phyloP scores from a whole-genome alignment of 2,113 vertebrate genomes.

The Cebidichthys violaceus region DNA sequence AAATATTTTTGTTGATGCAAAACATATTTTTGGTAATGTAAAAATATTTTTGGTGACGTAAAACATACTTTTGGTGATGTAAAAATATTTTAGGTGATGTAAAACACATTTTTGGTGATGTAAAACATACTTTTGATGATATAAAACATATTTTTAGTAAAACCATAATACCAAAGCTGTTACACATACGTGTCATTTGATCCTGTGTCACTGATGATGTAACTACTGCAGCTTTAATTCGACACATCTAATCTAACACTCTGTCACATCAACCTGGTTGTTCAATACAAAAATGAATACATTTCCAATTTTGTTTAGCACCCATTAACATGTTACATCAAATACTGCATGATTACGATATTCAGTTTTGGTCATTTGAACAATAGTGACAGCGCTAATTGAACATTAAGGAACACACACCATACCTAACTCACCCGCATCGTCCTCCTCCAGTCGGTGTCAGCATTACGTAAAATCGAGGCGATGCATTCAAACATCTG shows the following conservation, averaged over 20 bases:
- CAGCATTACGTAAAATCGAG: slow-evolving; percentile 21
- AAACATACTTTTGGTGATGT: too few species aligned
- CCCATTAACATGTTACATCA: background rate
- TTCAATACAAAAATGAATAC: background rate
- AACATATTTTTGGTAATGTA: too few species aligned
- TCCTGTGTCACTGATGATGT: too few species aligned
- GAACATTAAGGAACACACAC: background rate
- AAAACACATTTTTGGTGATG: too few species aligned
- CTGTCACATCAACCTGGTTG: background rate
- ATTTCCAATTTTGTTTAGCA: background rate
- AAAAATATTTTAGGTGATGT: too few species aligned
- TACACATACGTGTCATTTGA: background rate
- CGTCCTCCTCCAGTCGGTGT: background rate
- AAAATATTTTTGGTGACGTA: too few species aligned
- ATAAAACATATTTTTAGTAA: too few species aligned
- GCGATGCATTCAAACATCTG: slow-evolving; percentile 47
- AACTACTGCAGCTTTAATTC: too few species aligned
- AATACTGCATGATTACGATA: background rate
- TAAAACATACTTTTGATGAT: too few species aligned
- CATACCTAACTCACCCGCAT: background rate
- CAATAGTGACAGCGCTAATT: background rate
- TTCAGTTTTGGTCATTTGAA: background rate
- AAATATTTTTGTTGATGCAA: too few species aligned
- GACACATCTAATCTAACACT: background rate
- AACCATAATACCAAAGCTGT: too few species aligned